Percentiles rank a stretch among this genome's conserved stretches.
These are phyloP conservation scores for Chironomus striatipennis DNA, from an alignment of 1,140 invertebrate genomes.

Conservation along the genomic window DNA sequence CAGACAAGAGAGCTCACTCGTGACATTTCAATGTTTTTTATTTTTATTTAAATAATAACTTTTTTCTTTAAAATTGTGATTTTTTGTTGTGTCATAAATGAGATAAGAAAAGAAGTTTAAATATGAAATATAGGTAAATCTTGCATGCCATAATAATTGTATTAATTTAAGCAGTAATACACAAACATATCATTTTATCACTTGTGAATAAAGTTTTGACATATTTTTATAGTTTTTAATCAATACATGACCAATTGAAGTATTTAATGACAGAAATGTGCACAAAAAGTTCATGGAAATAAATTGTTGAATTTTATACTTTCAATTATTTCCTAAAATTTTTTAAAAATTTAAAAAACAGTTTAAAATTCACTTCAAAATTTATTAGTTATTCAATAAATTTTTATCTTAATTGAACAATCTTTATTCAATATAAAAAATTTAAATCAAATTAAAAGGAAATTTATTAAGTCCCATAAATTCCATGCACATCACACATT, in stretches of 20 bases:
- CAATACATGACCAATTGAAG: neutral
- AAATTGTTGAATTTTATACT: too few species aligned
- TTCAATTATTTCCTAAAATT: too few species aligned
- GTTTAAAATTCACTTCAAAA: too few species aligned
- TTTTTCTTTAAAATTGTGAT: neutral
- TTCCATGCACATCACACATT: too few species aligned
- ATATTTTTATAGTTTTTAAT: neutral
- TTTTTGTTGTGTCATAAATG: slow-evolving; percentile 14
- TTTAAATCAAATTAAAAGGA: too few species aligned
- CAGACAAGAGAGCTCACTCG: neutral
- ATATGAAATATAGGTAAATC: neutral
- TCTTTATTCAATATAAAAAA: too few species aligned
- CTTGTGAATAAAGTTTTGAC: neutral
- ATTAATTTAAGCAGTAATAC: neutral
- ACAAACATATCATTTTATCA: neutral
- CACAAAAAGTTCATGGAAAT: too few species aligned
- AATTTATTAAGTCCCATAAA: too few species aligned
- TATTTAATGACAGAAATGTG: too few species aligned
- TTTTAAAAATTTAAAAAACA: too few species aligned
- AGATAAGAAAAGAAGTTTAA: neutral
- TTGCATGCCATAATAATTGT: neutral
- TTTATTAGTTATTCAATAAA: too few species aligned
- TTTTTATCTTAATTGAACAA: too few species aligned
- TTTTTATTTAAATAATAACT: neutral
- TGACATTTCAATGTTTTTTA: neutral